These are phyloP conservation scores for Hydrozoanthus gracilis DNA, from an alignment of 92 coral and sea anemone genomes.

Conservation along the genomic window DNA sequence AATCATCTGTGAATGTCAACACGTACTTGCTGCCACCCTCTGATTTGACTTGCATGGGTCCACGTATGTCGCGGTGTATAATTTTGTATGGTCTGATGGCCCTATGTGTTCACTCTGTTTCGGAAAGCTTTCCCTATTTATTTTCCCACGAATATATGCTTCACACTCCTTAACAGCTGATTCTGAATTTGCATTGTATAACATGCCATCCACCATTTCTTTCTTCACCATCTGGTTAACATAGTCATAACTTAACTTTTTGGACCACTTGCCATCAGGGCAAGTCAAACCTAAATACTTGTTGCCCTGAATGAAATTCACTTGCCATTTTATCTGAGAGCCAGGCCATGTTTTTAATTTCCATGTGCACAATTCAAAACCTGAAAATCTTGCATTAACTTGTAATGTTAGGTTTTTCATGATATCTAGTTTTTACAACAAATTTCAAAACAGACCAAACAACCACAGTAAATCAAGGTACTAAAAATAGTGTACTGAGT, in stretches of 20 bases:
- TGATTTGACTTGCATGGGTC: conserved; percentile 65
- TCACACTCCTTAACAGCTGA: conserved; percentile 46
- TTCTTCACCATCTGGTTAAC: conserved; percentile 51
- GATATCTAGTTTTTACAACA: too few species aligned
- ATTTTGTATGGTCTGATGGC: conserved; percentile 68
- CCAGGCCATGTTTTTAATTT: too few species aligned
- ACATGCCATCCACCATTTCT: conserved; percentile 68
- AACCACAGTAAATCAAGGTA: too few species aligned
- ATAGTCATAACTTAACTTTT: conserved; percentile 55
- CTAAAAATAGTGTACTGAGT: too few species aligned
- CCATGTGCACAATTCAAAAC: too few species aligned
- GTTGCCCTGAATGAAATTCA: too few species aligned
- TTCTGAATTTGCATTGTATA: conserved; percentile 37
- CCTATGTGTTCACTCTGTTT: conserved; percentile 60
- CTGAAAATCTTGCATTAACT: too few species aligned
- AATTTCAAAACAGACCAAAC: too few species aligned
- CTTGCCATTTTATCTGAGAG: too few species aligned
- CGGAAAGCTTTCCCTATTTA: conserved; percentile 44
- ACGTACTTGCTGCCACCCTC: conserved; percentile 72
- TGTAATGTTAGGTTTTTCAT: too few species aligned
- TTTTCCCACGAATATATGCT: conserved; percentile 57
- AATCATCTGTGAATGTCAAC: conserved; percentile 75
- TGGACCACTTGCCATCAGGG: too few species aligned
- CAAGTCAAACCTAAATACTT: too few species aligned
- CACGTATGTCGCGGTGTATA: conserved; percentile 60